Evolutionary conservation across 2,888 invertebrate species (phyloP).

Genomic region (Onthophagus sagittarius): DNA sequence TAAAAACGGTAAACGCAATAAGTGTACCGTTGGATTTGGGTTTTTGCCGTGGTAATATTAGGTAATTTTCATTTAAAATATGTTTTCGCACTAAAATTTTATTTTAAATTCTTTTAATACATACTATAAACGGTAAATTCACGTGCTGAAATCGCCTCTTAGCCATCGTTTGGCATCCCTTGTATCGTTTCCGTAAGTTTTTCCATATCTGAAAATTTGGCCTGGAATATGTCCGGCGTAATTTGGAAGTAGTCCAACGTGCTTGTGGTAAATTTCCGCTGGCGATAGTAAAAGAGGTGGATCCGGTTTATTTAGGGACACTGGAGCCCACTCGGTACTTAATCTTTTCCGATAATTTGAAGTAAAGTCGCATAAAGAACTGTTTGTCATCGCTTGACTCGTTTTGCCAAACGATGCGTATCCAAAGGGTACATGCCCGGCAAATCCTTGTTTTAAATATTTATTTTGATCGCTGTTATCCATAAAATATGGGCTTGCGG

Average conservation of each 20-base stretch:
- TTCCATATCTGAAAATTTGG: conserved; percentile 66
- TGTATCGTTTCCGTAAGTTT: conserved; percentile 71
- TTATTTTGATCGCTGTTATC: conserved; percentile 60
- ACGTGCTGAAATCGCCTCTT: conserved; percentile 57
- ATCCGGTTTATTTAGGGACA: conserved; percentile 53
- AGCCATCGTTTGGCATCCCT: conserved; percentile 72
- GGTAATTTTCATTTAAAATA: background rate
- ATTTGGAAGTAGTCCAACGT: conserved; percentile 70
- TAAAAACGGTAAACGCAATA: background rate
- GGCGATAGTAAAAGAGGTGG: conserved; percentile 52
- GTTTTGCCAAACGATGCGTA: conserved; percentile 62
- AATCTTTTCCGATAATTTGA: conserved; percentile 68
- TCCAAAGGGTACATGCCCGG: conserved; percentile 65
- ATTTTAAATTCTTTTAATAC: background rate
- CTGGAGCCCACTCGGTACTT: conserved; percentile 73
- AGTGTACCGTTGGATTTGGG: background rate
- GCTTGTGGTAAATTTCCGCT: conserved; percentile 67
- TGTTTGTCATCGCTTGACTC: conserved; percentile 63
- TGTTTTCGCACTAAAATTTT: background rate
- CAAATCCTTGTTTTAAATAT: conserved; percentile 60
- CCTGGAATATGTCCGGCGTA: conserved; percentile 79
- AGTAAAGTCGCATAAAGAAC: conserved; percentile 71
- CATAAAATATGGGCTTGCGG: conserved; percentile 65
- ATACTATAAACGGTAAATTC: conserved; percentile 15
- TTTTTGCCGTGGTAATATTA: background rate